Base-by-base conservation (phyloP, 2,888 invertebrate species). In the Hipparchia sbordonii region DNA sequence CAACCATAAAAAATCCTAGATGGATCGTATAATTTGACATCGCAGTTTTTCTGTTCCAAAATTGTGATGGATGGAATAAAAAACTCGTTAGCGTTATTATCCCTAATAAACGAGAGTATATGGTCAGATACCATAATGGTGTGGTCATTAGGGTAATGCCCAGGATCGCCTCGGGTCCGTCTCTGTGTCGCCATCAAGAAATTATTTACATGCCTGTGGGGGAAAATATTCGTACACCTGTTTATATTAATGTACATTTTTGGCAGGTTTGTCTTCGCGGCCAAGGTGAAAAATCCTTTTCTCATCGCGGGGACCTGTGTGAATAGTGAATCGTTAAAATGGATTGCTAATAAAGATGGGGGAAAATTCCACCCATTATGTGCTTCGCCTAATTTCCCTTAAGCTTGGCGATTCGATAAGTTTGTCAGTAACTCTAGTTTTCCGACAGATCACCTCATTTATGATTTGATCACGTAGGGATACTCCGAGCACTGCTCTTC, bases 41-140 rank as follows among this genome's bases (percentile, higher is more conserved):
- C 80, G 78, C 78, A 77, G 79, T 81, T 86, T 86, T 85, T 70
- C 72, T 76, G 82, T 76, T 76, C 80, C 82, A 82, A 84, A 87
- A 87, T 80, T 81, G 78, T 81, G 83, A 78, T 80, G 79, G 80
- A 78, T 79, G 78, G 79, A 82, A 85, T 84, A 90, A 89, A 90
- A 89, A 90, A 89, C 89, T 90, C 87, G 89, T 90, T 90, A 89
- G 81, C 81, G 85, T 87, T 85, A 89, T 90, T 89, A 90, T 85
- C 85, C 87, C 85, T 88, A 89, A 90, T 90, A 90, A 90, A 90
- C 84, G 81, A 85, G 87, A 84, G 86, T 88, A 86, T 86, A 86
- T 86, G 85, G 86, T 77, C 83, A 79, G 80, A 82, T 81, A 81
- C 81, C 81, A 86, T 89, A 87, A 89, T 87, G 87, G 84, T 80